A percentile compares a stretch with the other conserved stretches of the same genome.
Evolutionary conservation across 2,888 invertebrate genomes (phyloP).

Genomic region (Strigamia transsilvanica): DNA sequence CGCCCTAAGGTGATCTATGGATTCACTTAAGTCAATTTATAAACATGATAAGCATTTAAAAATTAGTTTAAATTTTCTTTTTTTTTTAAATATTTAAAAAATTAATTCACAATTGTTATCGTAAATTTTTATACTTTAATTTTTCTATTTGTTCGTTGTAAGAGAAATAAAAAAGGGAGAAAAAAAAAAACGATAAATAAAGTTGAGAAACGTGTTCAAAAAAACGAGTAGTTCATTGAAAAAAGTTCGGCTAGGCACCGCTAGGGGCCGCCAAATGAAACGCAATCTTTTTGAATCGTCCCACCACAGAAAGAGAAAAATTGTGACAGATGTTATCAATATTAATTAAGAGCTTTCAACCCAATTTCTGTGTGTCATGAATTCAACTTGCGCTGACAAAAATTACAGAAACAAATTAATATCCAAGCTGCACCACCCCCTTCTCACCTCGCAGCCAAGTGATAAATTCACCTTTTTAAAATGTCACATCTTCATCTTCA

Average conservation of each 20-base stretch:
- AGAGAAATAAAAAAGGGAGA: too few relatives aligned
- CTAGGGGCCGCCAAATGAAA: conserved; percentile 23
- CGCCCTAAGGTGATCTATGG: background rate
- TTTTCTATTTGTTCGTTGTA: too few relatives aligned
- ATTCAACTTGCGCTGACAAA: conserved; percentile 26
- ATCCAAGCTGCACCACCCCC: background rate
- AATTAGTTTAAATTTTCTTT: background rate
- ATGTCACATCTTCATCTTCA: background rate
- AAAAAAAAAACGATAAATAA: background rate
- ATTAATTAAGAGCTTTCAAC: conserved; percentile 34
- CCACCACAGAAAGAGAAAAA: background rate
- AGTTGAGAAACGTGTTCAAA: background rate
- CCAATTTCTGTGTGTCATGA: conserved; percentile 14
- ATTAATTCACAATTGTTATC: background rate
- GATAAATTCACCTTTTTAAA: conserved; percentile 22
- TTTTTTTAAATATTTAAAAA: background rate
- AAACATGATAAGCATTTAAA: background rate
- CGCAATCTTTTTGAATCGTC: conserved; percentile 16
- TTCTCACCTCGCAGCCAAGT: conserved; percentile 22
- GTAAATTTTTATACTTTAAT: background rate
- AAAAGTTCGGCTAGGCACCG: background rate
- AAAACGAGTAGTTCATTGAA: background rate
- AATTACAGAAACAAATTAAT: conserved; percentile 38
- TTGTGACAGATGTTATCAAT: conserved; percentile 38
- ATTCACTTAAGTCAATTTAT: background rate